A percentile compares a stretch with the other conserved stretches of the same genome.
Evolutionary conservation across 2,888 invertebrate species (phyloP).

Genomic region (Cheilosia pagana): DNA sequence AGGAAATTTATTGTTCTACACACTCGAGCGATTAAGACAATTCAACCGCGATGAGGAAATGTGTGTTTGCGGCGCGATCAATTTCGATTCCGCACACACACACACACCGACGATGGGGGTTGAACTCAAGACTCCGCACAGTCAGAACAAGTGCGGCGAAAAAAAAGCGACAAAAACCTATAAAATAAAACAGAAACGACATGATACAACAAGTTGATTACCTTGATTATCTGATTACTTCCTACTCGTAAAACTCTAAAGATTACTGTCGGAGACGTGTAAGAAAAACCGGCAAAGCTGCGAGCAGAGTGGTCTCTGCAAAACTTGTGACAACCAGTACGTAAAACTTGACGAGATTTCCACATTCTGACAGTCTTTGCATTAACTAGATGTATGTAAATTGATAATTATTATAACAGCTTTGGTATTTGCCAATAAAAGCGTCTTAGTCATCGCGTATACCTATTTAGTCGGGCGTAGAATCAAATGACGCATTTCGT

Average conservation of each 20-base stretch:
- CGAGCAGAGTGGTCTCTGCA: constrained; percentile 41
- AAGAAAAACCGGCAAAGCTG: constrained; percentile 53
- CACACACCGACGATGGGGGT: constrained; percentile 48
- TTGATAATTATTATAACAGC: constrained; percentile 53
- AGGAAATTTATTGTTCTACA: constrained; percentile 75
- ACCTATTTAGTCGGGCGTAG: constrained; percentile 7
- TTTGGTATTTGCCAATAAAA: constrained; percentile 48
- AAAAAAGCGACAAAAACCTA: constrained; percentile 46
- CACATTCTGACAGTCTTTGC: constrained; percentile 35
- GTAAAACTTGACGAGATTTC: constrained; percentile 33
- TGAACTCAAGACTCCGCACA: constrained; percentile 64
- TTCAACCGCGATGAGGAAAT: constrained; percentile 71
- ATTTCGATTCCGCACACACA: constrained; percentile 61
- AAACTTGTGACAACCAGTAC: constrained; percentile 59
- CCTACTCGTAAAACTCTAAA: constrained; percentile 73
- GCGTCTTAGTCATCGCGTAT: constrained; percentile 46
- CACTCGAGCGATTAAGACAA: constrained; percentile 73
- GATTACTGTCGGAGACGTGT: constrained; percentile 56
- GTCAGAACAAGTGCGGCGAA: constrained; percentile 59
- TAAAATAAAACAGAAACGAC: constrained; percentile 55
- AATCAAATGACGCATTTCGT: constrained; percentile 52
- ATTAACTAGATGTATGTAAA: constrained; percentile 37
- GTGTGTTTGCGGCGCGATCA: constrained; percentile 61
- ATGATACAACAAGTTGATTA: constrained; percentile 75
- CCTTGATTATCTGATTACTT: constrained; percentile 75